Percentiles rank a stretch among this genome's conserved stretches.
phyloP scores from a whole-genome alignment of 2,797 vertebrate genomes.

The Staurois parvus region DNA sequence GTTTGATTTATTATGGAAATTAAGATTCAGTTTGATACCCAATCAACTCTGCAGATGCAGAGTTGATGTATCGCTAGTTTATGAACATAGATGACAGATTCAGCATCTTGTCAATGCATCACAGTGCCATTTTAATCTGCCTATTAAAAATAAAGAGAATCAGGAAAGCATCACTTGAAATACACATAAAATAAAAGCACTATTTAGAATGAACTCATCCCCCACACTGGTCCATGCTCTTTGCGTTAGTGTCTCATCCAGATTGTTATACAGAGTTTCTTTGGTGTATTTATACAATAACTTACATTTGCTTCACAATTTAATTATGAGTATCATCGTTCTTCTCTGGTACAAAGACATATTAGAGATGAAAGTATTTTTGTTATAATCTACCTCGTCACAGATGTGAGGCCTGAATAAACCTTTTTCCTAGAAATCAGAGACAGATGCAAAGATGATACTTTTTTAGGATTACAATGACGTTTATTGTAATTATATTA shows the following conservation, averaged over 20 bases:
- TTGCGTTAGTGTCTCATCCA: background rate
- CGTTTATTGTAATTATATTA: conserved; percentile 46
- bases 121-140: background rate
- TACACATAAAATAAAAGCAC: background rate
- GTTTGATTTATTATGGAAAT: background rate
- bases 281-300: background rate
- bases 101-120: background rate
- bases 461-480: conserved; percentile 43
- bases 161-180: background rate
- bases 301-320: background rate
- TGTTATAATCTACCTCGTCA: background rate
- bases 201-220: background rate
- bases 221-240: background rate
- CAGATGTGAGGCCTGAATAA: background rate
- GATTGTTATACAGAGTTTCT: background rate
- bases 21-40: background rate
- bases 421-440: conserved; percentile 24
- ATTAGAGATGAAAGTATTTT: background rate
- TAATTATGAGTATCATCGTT: background rate
- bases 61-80: background rate
- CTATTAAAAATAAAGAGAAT: background rate
- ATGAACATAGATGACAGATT: background rate
- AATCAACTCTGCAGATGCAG: background rate
- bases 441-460: conserved; percentile 46
- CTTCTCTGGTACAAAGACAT: background rate